Base-by-base conservation (phyloP, 2,797 vertebrate species). In the Sebastes flavidus region DNA sequence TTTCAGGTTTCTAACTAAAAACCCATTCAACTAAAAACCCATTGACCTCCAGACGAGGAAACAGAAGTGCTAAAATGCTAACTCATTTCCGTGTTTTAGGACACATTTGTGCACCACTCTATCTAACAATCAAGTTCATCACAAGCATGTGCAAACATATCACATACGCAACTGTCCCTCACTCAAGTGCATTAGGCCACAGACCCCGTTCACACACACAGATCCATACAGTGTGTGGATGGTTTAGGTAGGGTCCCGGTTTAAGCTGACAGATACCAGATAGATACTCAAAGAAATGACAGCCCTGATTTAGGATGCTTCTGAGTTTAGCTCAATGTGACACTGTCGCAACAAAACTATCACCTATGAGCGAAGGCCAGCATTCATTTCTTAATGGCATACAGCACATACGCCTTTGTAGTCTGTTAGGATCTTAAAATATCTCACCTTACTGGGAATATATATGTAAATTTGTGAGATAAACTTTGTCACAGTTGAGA, bases 401-500 rank as follows among this genome's bases (percentile, higher is more conserved):
- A 61, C 66, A 68, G 46, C 71, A 74, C 78, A 77, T 61, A 71
- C 74, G 68, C 70, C 29, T 81, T 69, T 78, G 83, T 77, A 77
- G 78, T 77, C 58, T 65, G 46, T 10, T 67, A 27, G 49, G 70
- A 80, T 83, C 82, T 84, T 59, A 81, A 90, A 91, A 91, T 87
- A 90, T 86, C 20, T 32, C 20, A 68, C 77, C 66, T 87, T 78
- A 73, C 84, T 78, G 65, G 75, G 69, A 80, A 87, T 77, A 87
- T 78, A 84, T 84, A 91, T 93, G 90, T 77, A 90, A 92, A 91
- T 92, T 20, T 79, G 75, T 32, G 66, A 88, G 87, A 89, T 91
- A 90, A 92, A 91, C 80, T 91, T 87, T 85, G 87, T 92, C 92
- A 91, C 72, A 84, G 85, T 72, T 62, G 63, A 65, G 90, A 88